Conservation (phyloP, 1,140 invertebrate species). For the Grapholita molesta region DNA sequence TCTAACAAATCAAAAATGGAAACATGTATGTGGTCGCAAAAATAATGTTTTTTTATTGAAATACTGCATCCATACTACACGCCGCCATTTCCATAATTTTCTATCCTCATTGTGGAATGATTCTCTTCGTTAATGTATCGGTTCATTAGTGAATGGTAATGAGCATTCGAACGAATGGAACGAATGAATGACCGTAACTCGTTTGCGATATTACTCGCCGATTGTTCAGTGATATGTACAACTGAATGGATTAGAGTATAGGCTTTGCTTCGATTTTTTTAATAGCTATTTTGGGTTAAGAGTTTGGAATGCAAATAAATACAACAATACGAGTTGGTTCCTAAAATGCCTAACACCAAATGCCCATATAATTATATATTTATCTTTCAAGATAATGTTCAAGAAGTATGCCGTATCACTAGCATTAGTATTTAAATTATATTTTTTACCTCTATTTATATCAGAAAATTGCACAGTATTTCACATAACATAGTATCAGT, state of each 20-base stretch:
- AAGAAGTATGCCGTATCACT: too few relatives aligned
- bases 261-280: neutral
- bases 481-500: too few relatives aligned
- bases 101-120: neutral
- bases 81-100: neutral
- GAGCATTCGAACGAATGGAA: slow-evolving; percentile 2
- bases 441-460: too few relatives aligned
- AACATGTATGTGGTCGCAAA: neutral
- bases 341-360: too few relatives aligned
- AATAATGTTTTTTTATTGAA: neutral
- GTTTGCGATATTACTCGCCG: slow-evolving; percentile 14
- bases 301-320: too few relatives aligned
- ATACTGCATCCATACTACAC: neutral
- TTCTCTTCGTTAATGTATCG: slow-evolving; percentile 1
- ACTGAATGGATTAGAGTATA: neutral
- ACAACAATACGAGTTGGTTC: too few relatives aligned
- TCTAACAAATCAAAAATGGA: too few relatives aligned
- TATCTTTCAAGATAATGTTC: too few relatives aligned
- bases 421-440: too few relatives aligned
- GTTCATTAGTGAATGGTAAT: slow-evolving; percentile 14
- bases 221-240: neutral
- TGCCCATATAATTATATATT: too few relatives aligned
- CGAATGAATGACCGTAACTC: slow-evolving; percentile 10
- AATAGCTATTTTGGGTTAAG: too few relatives aligned
- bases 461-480: too few relatives aligned